phyloP scores from a whole-genome alignment of 2,113 vertebrate genomes.

The Syngnathus scovelli region DNA sequence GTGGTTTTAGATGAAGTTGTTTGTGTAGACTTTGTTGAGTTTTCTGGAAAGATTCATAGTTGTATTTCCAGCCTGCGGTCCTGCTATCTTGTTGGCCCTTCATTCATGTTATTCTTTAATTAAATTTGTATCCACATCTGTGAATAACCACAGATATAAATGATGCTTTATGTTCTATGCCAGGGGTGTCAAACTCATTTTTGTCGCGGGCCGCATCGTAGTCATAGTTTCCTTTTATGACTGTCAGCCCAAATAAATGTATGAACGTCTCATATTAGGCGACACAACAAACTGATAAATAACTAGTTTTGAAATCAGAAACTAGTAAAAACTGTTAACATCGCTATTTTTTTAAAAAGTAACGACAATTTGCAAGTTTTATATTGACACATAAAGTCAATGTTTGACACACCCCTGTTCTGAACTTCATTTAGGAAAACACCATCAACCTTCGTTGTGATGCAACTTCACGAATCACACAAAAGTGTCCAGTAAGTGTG shows the following conservation, averaged over 20 bases:
- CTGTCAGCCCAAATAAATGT: too few relatives aligned
- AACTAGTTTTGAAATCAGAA: too few relatives aligned
- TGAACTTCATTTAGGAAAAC: slow-evolving; percentile 35
- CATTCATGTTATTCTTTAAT: background rate
- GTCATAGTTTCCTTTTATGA: too few relatives aligned
- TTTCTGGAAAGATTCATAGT: slow-evolving; percentile 4
- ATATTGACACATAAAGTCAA: too few relatives aligned
- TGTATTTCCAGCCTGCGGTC: background rate
- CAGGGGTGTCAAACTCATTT: too few relatives aligned
- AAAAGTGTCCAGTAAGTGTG: slow-evolving; percentile 32
- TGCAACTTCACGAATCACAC: slow-evolving; percentile 19
- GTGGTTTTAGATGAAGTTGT: background rate
- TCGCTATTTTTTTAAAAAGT: too few relatives aligned
- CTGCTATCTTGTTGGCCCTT: background rate
- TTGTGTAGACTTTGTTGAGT: background rate
- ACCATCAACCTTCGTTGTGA: slow-evolving; percentile 19
- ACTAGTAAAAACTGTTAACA: too few relatives aligned
- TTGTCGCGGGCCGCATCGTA: too few relatives aligned
- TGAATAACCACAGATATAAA: background rate
- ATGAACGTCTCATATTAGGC: too few relatives aligned
- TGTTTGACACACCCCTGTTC: too few relatives aligned
- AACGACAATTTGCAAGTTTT: too few relatives aligned
- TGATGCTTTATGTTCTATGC: background rate
- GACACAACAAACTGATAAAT: too few relatives aligned
- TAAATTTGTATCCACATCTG: background rate